Evolutionary conservation across 2,888 invertebrate species (phyloP).

Genomic region (Priocnemis perturbator): DNA sequence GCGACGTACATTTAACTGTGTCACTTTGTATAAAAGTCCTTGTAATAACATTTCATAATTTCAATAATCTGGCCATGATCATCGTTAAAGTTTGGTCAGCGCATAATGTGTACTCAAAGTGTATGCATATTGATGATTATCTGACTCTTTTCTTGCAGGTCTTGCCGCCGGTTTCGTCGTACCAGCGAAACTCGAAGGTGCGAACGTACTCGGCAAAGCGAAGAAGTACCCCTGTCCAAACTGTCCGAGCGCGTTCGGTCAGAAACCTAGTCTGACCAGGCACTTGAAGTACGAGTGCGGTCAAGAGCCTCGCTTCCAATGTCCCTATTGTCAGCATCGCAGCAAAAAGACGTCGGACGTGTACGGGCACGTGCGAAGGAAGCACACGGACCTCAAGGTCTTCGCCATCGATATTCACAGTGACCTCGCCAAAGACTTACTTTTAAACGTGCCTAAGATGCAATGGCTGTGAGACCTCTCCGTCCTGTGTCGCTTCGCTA

Average conservation of each 20-base stretch:
- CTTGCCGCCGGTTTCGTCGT: not conserved
- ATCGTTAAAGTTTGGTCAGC: no score
- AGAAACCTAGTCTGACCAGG: slow-evolving; percentile 59
- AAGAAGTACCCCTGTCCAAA: slow-evolving; percentile 55
- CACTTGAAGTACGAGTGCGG: slow-evolving; percentile 67
- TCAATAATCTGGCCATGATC: no score
- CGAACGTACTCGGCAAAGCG: not conserved
- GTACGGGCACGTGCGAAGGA: slow-evolving; percentile 65
- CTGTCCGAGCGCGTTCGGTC: slow-evolving; percentile 59
- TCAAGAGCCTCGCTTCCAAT: slow-evolving; percentile 66
- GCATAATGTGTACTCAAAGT: not conserved
- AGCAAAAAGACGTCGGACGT: slow-evolving; percentile 66
- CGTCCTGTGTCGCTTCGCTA: not conserved
- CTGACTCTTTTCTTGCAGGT: slow-evolving; percentile 31
- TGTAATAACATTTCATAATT: no score
- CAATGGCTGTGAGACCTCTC: slow-evolving; percentile 15
- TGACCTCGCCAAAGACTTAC: slow-evolving; percentile 1
- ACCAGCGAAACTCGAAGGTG: not conserved
- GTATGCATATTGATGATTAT: not conserved
- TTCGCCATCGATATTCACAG: slow-evolving; percentile 60
- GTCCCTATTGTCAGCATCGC: slow-evolving; percentile 66
- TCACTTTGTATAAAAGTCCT: no score
- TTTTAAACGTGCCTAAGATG: not conserved
- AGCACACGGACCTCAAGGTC: slow-evolving; percentile 59
- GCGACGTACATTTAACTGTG: no score